phyloP scores from a whole-genome alignment of 2,888 invertebrate species.

The Mayetiola destructor region DNA sequence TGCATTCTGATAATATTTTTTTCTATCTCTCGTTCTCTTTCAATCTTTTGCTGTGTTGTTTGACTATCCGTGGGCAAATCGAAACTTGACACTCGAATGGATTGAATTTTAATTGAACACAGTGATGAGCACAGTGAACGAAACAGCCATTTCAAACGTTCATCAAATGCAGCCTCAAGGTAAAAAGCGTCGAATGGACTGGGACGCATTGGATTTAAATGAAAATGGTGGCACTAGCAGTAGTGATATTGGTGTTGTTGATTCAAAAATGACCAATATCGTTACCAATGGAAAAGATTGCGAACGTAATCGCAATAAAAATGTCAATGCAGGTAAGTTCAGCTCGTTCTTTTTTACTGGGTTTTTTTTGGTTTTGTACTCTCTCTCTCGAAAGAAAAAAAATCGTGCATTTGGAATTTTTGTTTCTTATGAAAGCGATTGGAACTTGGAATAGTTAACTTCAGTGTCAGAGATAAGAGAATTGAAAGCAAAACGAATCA shows the following conservation, averaged over 20 bases:
- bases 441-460: neutral
- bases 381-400: no score
- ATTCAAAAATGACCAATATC: constrained; percentile 19
- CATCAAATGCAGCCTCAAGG: constrained; percentile 5
- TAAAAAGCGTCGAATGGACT: constrained; percentile 36
- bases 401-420: neutral
- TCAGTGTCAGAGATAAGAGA: no score
- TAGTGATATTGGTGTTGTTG: constrained; percentile 1
- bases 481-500: no score
- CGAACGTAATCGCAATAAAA: constrained; percentile 15
- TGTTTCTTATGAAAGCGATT: neutral
- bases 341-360: no score
- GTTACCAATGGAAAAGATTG: constrained; percentile 9
- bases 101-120: neutral
- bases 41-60: neutral
- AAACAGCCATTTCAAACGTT: neutral
- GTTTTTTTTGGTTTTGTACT: no score
- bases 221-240: constrained; percentile 19
- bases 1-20: neutral
- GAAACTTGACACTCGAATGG: neutral
- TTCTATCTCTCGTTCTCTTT: neutral
- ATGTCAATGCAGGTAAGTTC: neutral
- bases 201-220: constrained; percentile 34
- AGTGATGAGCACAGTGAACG: constrained; percentile 15
- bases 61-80: neutral